Conservation (phyloP, 2,888 invertebrate genomes). For the Ctena decussata region DNA sequence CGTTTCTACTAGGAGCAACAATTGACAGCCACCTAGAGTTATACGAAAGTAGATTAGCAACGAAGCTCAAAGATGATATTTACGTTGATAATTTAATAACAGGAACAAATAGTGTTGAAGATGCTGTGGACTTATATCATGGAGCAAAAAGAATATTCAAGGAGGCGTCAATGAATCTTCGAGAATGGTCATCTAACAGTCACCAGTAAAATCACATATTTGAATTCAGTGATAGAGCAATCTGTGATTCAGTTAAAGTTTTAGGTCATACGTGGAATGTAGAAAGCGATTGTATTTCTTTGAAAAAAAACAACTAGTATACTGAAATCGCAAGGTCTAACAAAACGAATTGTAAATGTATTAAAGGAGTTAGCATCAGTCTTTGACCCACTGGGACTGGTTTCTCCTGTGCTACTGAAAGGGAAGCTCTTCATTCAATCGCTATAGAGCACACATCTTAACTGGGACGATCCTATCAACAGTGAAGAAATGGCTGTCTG, state of each 20-base stretch:
- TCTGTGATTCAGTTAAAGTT: neutral
- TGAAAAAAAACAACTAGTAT: neutral
- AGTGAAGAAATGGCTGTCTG: neutral
- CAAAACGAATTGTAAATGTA: constrained; percentile 14
- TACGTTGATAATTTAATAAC: constrained; percentile 5
- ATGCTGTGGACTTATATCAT: neutral
- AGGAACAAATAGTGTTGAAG: neutral
- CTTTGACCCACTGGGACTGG: neutral
- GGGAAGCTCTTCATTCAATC: constrained; percentile 3
- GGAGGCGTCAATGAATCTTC: neutral
- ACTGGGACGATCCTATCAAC: constrained; percentile 6
- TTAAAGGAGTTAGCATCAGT: neutral
- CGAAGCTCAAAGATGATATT: neutral
- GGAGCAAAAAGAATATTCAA: constrained; percentile 4
- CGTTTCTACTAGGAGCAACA: constrained; percentile 24
- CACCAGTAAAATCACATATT: neutral
- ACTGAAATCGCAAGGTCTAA: neutral
- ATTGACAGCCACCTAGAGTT: constrained; percentile 2
- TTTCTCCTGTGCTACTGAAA: neutral
- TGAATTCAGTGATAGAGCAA: neutral
- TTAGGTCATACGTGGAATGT: neutral
- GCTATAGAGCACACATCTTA: constrained; percentile 6
- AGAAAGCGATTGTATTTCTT: neutral
- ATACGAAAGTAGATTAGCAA: neutral
- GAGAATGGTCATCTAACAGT: neutral